phyloP scores from a whole-genome alignment of 2,797 vertebrate species.

The Tolypeutes matacus region DNA sequence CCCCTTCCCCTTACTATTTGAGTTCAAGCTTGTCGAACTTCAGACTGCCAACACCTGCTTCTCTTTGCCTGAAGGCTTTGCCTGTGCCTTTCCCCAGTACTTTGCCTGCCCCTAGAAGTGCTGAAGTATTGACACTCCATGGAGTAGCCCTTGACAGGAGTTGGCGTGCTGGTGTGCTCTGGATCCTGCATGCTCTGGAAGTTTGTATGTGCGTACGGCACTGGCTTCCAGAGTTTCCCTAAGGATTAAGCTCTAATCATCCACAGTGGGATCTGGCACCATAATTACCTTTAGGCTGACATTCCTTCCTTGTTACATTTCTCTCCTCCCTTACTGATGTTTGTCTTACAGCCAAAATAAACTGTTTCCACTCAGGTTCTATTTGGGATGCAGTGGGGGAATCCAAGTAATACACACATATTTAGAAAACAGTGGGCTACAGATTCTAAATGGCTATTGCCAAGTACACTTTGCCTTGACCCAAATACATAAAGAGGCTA shows the following conservation, averaged over 20 bases:
- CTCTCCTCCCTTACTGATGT: not conserved
- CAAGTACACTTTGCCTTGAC: constrained; percentile 14
- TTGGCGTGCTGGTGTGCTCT: too few species aligned
- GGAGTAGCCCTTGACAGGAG: not conserved
- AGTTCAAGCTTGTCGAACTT: not conserved
- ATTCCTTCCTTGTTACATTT: not conserved
- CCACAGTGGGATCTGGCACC: not conserved
- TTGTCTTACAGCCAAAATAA: not conserved
- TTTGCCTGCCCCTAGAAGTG: not conserved
- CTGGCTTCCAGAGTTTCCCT: not conserved
- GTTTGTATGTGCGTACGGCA: not conserved
- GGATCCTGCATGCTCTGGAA: not conserved
- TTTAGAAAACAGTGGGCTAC: not conserved
- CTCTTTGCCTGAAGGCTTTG: not conserved
- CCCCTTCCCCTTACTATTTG: not conserved
- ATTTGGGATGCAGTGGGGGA: not conserved
- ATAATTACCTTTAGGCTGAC: not conserved
- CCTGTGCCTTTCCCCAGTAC: accelerated
- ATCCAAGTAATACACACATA: not conserved
- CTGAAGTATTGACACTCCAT: too few species aligned
- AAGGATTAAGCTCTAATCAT: not conserved
- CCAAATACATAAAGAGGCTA: constrained; percentile 4
- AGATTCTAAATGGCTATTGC: not conserved
- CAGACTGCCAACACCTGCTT: not conserved
- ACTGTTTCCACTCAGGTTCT: not conserved